Evolutionary conservation across 2,113 vertebrate genomes (phyloP).

Genomic region (Dendropsophus ebraccatus): DNA sequence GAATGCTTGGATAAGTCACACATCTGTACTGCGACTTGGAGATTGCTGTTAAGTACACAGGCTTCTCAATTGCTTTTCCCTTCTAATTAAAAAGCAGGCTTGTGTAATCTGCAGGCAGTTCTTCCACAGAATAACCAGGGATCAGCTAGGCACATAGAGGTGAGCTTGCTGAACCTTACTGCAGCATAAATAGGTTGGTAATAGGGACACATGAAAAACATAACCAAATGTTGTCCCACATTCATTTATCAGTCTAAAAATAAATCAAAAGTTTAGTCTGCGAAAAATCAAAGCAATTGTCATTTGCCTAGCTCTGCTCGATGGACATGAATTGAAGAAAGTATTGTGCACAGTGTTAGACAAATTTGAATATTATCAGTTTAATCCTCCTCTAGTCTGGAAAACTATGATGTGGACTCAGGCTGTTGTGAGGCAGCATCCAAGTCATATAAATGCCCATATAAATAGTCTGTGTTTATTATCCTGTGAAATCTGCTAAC

Average conservation of each 20-base stretch:
- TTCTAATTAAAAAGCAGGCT: conserved; percentile 43
- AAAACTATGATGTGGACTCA: conserved; percentile 1
- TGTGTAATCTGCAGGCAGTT: conserved; percentile 39
- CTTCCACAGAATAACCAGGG: conserved; percentile 33
- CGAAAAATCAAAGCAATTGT: conserved; percentile 9
- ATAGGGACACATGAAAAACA: conserved; percentile 27
- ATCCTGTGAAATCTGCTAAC: conserved; percentile 15
- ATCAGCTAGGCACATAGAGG: conserved; percentile 35
- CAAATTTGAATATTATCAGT: neutral
- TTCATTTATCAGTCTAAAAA: conserved; percentile 25
- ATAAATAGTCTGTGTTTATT: conserved; percentile 21
- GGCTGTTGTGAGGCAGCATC: conserved; percentile 10
- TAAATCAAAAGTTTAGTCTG: neutral
- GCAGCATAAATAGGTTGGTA: conserved; percentile 23
- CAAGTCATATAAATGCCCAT: neutral
- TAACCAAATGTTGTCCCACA: neutral
- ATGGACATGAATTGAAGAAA: neutral
- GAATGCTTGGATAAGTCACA: conserved; percentile 31
- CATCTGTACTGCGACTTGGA: conserved; percentile 24
- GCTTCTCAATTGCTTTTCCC: conserved; percentile 32
- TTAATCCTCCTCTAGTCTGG: neutral
- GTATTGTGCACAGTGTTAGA: neutral
- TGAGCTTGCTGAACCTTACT: conserved; percentile 31
- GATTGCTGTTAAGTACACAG: conserved; percentile 22
- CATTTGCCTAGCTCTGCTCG: neutral